A percentile compares a stretch with the other conserved stretches of the same genome.
Evolutionary conservation across 2,888 invertebrate genomes (phyloP).

Genomic region (Lutraria lutraria): DNA sequence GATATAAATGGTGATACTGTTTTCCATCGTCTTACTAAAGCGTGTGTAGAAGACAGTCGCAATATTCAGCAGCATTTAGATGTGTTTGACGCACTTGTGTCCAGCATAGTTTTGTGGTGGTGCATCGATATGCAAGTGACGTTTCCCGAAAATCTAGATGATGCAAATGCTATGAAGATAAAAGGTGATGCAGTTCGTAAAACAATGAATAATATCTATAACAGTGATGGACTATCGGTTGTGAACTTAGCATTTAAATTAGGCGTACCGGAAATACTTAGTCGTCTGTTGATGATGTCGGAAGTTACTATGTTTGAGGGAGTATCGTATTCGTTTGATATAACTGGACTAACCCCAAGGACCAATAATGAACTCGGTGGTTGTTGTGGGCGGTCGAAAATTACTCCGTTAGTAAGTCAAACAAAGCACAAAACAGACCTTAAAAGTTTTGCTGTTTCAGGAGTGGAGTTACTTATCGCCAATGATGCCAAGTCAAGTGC

Average conservation of each 20-base stretch:
- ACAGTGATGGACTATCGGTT: conserved; percentile 76
- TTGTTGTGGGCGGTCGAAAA: conserved; percentile 41
- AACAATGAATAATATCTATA: conserved; percentile 75
- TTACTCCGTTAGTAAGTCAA: conserved; percentile 50
- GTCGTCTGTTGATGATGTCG: conserved; percentile 58
- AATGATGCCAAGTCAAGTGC: conserved; percentile 74
- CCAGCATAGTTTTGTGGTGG: conserved; percentile 79
- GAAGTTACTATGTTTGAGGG: conserved; percentile 73
- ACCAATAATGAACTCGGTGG: conserved; percentile 65
- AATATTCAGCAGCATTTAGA: conserved; percentile 68
- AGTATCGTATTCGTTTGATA: conserved; percentile 68
- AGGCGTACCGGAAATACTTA: conserved; percentile 66
- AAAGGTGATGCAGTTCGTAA: conserved; percentile 73
- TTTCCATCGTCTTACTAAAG: conserved; percentile 76
- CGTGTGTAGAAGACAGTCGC: conserved; percentile 66
- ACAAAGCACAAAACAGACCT: conserved; percentile 62
- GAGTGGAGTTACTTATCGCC: conserved; percentile 78
- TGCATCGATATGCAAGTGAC: conserved; percentile 71
- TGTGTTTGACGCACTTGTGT: conserved; percentile 70
- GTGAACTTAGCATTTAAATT: conserved; percentile 77
- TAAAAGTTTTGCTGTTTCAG: conserved; percentile 70
- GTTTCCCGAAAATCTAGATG: conserved; percentile 73
- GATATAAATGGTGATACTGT: conserved; percentile 79
- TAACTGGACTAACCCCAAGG: conserved; percentile 77
- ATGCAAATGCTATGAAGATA: conserved; percentile 55